Evolutionary conservation across 2,888 invertebrate species (phyloP), one percentile per base, ranked within the genome.

Genomic region (Acleris emargana): DNA sequence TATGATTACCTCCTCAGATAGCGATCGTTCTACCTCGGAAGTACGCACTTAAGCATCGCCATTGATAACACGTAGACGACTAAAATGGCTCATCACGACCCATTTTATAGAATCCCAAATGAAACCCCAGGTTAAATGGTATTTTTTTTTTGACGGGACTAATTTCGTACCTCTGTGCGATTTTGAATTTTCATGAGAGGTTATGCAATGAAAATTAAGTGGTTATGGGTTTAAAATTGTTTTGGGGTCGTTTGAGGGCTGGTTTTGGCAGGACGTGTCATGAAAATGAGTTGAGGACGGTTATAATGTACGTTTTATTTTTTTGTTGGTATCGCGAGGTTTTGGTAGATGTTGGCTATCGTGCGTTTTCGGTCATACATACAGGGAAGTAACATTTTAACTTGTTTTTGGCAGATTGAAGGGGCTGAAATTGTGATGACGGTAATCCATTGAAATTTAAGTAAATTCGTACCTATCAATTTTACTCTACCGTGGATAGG

Each of bases 1-100:
- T 88, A 86, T 85, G 82, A 82, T 88, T 82, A 84, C 80, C 78
- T 76, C 68, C 73, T 72, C 73, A 76, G 81, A 82, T 81, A 81
- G 82, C 80, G 73, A 64, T 64, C 64, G 59, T 64, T 64, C 45
- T 43, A 60, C 55, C 58, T 58, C 58, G 64, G 64, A 64, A 64
- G 53, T 64, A 52, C 50, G 60, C 57, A 67, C 67, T 67, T 67
- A 57, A 64, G 49, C 55, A 55, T 67, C 54, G 72, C 78, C 77
- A 84, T 87, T 84, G 85, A 84, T 84, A 84, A 79, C 77, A 76
- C 76, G 73, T 72, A 77, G 74, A 68, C 76, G 70, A 75, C 73
- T 74, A 77, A 79, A 82, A 76, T 72, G 73, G 73, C 73, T 72
- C 71, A 72, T 76, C 76, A 75, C 72, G 79, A 80, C 77, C 78